phyloP scores from a whole-genome alignment of 2,888 invertebrate species.

The Acanthosepion lycidas region DNA sequence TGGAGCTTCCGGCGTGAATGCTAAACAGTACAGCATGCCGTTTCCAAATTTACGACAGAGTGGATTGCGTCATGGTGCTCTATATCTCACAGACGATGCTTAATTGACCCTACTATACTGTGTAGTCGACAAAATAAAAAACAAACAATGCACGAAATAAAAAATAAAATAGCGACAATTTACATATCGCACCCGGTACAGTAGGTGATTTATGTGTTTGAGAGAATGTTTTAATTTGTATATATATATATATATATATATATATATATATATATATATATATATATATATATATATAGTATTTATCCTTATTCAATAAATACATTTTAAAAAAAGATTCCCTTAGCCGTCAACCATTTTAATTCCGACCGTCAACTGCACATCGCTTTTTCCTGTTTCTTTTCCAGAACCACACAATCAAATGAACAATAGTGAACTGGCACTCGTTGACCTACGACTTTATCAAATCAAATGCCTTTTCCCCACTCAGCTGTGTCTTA shows the following conservation, averaged over 20 bases:
- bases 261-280: no score
- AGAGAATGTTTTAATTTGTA: neutral
- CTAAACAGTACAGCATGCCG: no score
- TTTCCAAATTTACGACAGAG: no score
- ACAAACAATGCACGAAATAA: no score
- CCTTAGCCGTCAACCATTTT: neutral
- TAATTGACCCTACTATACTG: no score
- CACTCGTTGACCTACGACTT: neutral
- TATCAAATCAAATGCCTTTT: slow-evolving; percentile 1
- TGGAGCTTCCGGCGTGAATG: no score
- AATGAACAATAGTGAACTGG: neutral
- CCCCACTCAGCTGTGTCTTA: neutral
- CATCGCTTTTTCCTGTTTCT: neutral
- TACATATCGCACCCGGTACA: no score
- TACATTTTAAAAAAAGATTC: neutral
- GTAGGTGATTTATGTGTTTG: neutral
- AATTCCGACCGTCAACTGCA: neutral
- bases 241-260: neutral
- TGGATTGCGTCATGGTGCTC: no score
- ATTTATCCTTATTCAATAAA: neutral
- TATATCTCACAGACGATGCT: no score
- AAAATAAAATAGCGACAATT: no score
- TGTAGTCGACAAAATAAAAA: no score
- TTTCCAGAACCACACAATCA: neutral
- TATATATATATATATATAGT: neutral